Conservation (phyloP, 1,140 invertebrate species). For the Reticulitermes speratus region DNA sequence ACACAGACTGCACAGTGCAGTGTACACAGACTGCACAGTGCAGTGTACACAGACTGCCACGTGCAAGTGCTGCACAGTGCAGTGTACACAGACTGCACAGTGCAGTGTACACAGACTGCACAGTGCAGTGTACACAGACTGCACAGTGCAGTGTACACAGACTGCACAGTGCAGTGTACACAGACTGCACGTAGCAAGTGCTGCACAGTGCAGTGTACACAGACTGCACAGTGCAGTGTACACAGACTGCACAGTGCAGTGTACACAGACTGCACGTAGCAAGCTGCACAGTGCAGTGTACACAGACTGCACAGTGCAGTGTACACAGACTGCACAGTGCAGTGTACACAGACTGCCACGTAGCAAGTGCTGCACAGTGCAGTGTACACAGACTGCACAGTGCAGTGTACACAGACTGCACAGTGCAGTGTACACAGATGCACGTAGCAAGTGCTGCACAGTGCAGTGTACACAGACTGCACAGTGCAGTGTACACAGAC, state of each 20-base stretch:
- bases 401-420: not conserved
- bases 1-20: not conserved
- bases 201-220: not conserved
- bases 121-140: not conserved
- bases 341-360: not conserved
- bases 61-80: not conserved
- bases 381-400: not conserved
- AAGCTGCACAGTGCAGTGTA: not conserved
- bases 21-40: too few species aligned
- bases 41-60: not conserved
- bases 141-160: too few species aligned
- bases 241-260: too few species aligned
- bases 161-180: not conserved
- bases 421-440: not conserved
- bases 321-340: too few species aligned
- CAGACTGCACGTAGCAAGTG: not conserved
- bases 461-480: not conserved
- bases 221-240: too few species aligned
- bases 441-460: too few species aligned
- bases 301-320: too few species aligned
- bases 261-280: not conserved
- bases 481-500: too few species aligned
- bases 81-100: not conserved
- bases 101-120: too few species aligned
- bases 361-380: not conserved